These are phyloP conservation scores for Rhinogobius similis DNA, from an alignment of 2,113 vertebrate genomes.

Conservation along the genomic window DNA sequence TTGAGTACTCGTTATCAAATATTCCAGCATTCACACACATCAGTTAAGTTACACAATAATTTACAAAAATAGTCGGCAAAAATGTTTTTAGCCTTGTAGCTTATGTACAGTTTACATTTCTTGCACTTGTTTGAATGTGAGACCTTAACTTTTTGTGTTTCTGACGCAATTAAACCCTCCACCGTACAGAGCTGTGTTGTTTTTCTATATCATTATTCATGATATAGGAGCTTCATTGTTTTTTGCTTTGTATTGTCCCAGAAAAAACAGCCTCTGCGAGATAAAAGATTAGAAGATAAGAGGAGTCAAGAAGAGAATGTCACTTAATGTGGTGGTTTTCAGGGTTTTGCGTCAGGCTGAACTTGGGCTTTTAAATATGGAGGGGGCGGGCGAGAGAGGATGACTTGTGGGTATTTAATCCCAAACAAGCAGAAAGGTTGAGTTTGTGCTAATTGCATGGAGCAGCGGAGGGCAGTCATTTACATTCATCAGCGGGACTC, in stretches of 20 bases:
- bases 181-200: background rate
- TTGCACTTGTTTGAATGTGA: no score
- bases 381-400: constrained; percentile 10
- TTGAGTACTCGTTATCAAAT: no score
- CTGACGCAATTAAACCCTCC: constrained; percentile 10
- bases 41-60: constrained; percentile 4
- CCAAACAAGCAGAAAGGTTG: constrained; percentile 58
- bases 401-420: constrained; percentile 64
- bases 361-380: constrained; percentile 44
- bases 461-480: constrained; percentile 50
- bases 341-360: constrained; percentile 65
- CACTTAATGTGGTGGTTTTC: constrained; percentile 60
- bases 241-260: constrained; percentile 27
- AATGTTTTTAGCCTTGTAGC: background rate
- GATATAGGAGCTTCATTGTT: constrained; percentile 33
- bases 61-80: constrained; percentile 5
- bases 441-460: constrained; percentile 58
- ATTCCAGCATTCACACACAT: background rate
- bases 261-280: constrained; percentile 23
- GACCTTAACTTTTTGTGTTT: background rate
- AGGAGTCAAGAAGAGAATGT: constrained; percentile 31
- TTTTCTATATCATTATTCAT: constrained; percentile 27
- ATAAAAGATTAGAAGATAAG: constrained; percentile 63
- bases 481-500: constrained; percentile 53
- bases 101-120: no score